phyloP scores from a whole-genome alignment of 1,140 invertebrate genomes.

The Caenorhabditis elegans region DNA sequence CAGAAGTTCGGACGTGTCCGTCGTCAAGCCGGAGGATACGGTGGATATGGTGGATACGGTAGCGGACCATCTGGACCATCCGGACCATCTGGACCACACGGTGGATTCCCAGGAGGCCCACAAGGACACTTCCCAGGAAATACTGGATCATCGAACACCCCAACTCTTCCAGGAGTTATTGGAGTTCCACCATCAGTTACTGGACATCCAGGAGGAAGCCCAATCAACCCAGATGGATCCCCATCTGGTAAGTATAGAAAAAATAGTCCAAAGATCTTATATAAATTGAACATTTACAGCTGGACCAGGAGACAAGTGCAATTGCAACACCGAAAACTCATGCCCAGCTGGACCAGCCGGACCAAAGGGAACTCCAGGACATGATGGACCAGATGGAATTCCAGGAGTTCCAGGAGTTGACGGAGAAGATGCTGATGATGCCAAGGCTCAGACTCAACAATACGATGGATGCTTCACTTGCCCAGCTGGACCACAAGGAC shows the following conservation, averaged over 20 bases:
- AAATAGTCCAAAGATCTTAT: too few species aligned
- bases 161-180: slow-evolving; percentile 32
- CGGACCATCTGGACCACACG: background rate
- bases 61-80: background rate
- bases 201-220: background rate
- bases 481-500: slow-evolving; percentile 46
- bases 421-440: slow-evolving; percentile 45
- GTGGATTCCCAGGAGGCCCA: slow-evolving; percentile 8
- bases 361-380: slow-evolving; percentile 1
- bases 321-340: slow-evolving; percentile 46
- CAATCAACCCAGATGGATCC: slow-evolving; percentile 23
- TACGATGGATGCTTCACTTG: slow-evolving; percentile 50
- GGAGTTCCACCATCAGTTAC: slow-evolving; percentile 39
- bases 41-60: slow-evolving; percentile 46
- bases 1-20: slow-evolving; percentile 56
- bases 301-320: slow-evolving; percentile 32
- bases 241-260: background rate
- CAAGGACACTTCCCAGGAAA: too few species aligned
- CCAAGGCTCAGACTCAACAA: slow-evolving; percentile 41
- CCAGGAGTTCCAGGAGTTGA: slow-evolving; percentile 27
- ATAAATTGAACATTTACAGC: too few species aligned
- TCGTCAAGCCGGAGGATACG: slow-evolving; percentile 49
- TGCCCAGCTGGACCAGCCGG: slow-evolving; percentile 33
- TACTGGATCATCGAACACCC: background rate
- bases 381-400: slow-evolving; percentile 6